Evolutionary conservation across 1,140 invertebrate species (phyloP).

Genomic region (Pseudomyrmex dendroicus): DNA sequence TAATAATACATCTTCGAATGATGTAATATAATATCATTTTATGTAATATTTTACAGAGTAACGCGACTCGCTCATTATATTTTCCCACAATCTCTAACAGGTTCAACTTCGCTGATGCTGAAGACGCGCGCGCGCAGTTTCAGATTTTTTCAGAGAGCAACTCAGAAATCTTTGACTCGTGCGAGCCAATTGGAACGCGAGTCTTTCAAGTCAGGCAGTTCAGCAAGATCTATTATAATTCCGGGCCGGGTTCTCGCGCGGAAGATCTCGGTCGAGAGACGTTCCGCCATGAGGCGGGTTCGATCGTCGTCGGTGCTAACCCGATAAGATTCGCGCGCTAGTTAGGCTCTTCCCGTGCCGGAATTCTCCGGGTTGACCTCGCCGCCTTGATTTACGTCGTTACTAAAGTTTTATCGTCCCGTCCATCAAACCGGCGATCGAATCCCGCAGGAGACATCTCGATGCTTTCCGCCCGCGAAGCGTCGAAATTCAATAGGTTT

Average conservation of each 20-base stretch:
- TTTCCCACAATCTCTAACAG: background rate
- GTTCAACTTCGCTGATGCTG: background rate
- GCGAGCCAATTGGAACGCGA: slow-evolving; percentile 48
- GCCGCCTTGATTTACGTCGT: slow-evolving; percentile 74
- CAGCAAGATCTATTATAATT: slow-evolving; percentile 63
- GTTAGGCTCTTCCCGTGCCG: slow-evolving; percentile 19
- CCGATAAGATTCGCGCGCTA: slow-evolving; percentile 13
- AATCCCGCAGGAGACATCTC: slow-evolving; percentile 40
- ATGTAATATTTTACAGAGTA: background rate
- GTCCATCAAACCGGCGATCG: slow-evolving; percentile 69
- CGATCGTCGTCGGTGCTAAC: slow-evolving; percentile 31
- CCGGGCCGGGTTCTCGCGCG: background rate
- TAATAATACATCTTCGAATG: too few species aligned
- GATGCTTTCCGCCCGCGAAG: slow-evolving; percentile 25
- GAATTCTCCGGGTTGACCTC: slow-evolving; percentile 28
- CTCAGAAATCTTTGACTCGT: background rate
- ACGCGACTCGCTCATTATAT: slow-evolving; percentile 34
- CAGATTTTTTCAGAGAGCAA: background rate
- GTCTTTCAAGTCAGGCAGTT: slow-evolving; percentile 34
- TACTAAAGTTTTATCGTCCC: slow-evolving; percentile 79
- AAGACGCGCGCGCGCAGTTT: background rate
- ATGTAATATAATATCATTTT: background rate
- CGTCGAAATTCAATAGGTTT: slow-evolving; percentile 40
- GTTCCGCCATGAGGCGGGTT: background rate
- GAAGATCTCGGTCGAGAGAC: background rate